Percentiles rank a stretch among this genome's conserved stretches.
Evolutionary conservation across 2,113 vertebrate genomes (phyloP).

Genomic region (Burhinus oedicnemus): DNA sequence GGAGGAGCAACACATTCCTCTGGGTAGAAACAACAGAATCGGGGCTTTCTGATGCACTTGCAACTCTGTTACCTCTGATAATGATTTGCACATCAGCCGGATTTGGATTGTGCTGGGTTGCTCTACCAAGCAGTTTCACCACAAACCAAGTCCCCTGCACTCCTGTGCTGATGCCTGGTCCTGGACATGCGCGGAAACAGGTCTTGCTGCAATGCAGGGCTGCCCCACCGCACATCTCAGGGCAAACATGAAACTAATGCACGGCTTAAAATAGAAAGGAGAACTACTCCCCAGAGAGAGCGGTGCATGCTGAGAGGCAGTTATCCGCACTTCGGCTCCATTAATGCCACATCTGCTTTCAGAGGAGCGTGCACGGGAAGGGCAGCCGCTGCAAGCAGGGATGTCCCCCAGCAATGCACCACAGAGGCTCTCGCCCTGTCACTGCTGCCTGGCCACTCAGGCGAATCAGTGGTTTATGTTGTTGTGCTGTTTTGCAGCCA

Average conservation of each 20-base stretch:
- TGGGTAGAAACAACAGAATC: not conserved
- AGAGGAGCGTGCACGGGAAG: not conserved
- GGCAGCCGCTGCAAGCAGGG: not conserved
- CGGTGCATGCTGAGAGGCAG: not conserved
- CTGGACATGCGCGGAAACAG: fast-evolving
- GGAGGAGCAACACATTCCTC: not conserved
- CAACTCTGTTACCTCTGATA: not conserved
- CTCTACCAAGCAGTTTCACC: not conserved
- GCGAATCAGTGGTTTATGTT: not conserved
- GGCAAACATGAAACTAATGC: not conserved
- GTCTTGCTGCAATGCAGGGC: not conserved
- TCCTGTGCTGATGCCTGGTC: not conserved
- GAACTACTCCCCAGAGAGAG: not conserved
- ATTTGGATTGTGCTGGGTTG: not conserved
- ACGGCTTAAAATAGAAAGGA: not conserved
- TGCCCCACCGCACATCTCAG: fast-evolving
- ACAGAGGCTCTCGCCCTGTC: not conserved
- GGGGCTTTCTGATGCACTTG: fast-evolving
- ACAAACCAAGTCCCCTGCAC: not conserved
- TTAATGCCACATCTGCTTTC: fast-evolving
- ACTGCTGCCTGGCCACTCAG: not conserved
- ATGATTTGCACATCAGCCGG: not conserved
- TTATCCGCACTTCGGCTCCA: fast-evolving
- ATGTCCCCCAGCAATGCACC: not conserved
- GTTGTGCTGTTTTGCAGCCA: not conserved